phyloP scores from a whole-genome alignment of 1,140 invertebrate genomes.

The Ceratina australensis region DNA sequence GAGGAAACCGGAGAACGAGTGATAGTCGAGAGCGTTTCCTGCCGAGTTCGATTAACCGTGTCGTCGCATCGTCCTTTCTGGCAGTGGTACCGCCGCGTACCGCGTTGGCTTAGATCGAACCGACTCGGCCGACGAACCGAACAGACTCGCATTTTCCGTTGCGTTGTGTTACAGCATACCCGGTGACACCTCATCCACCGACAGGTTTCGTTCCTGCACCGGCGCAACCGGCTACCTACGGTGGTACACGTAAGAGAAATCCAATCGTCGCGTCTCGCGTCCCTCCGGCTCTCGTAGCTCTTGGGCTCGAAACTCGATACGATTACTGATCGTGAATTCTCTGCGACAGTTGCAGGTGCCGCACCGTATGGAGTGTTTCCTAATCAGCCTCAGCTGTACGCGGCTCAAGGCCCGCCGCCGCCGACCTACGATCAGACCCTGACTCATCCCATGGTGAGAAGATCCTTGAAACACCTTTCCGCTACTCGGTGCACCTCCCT shows the following conservation, averaged over 20 bases:
- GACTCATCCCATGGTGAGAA: constrained; percentile 82
- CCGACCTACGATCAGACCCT: constrained; percentile 84
- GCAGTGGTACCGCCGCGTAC: constrained; percentile 77
- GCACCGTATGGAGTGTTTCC: constrained; percentile 83
- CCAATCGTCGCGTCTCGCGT: constrained; percentile 4
- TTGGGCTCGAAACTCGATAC: background rate
- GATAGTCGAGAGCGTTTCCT: constrained; percentile 51
- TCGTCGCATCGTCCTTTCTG: constrained; percentile 66
- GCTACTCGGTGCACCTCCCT: background rate
- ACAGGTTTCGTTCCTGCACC: constrained; percentile 80
- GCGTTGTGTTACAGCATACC: constrained; percentile 79
- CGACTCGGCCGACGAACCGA: constrained; percentile 49
- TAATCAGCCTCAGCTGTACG: constrained; percentile 81
- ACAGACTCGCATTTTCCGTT: constrained; percentile 62
- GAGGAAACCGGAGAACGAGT: background rate
- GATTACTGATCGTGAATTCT: constrained; percentile 14
- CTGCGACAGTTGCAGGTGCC: constrained; percentile 81
- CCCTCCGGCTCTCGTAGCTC: no score
- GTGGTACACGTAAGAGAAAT: constrained; percentile 68
- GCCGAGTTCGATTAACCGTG: constrained; percentile 63
- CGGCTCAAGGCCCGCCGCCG: constrained; percentile 81
- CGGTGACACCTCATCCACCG: constrained; percentile 79
- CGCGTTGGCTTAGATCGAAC: constrained; percentile 72
- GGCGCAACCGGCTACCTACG: constrained; percentile 78
- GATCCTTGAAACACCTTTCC: background rate